A percentile compares a stretch with the other conserved stretches of the same genome.
These are phyloP conservation scores for Chionodraco myersi DNA, from an alignment of 2,113 vertebrate species.

Conservation along the genomic window DNA sequence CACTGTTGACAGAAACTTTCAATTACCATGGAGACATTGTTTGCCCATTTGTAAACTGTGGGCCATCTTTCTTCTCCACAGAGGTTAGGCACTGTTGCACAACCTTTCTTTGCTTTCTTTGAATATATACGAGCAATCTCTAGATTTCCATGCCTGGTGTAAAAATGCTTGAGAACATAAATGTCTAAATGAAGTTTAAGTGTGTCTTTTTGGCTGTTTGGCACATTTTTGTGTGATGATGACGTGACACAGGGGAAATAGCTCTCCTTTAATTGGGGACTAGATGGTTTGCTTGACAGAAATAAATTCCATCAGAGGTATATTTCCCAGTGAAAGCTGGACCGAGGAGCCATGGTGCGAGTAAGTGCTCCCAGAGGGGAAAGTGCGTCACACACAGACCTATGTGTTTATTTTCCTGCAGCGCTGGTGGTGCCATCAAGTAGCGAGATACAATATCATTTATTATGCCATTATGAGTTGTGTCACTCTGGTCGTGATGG, in stretches of 20 bases:
- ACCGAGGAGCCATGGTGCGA: conserved; percentile 26
- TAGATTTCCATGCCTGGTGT: conserved; percentile 3
- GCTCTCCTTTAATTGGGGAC: conserved; percentile 55
- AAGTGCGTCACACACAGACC: conserved; percentile 15
- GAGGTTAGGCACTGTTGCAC: neutral
- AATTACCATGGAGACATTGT: neutral
- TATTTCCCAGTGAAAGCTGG: conserved; percentile 51
- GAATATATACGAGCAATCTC: neutral
- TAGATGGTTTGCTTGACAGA: conserved; percentile 38
- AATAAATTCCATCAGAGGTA: conserved; percentile 36
- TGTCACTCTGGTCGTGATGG: conserved; percentile 37
- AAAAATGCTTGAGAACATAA: conserved; percentile 25
- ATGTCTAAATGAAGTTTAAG: conserved; percentile 42
- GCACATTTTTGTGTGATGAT: conserved; percentile 51
- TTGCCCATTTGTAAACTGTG: neutral
- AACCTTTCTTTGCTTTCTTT: neutral
- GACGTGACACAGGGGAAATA: conserved; percentile 44
- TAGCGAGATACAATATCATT: conserved; percentile 18
- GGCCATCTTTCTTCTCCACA: neutral
- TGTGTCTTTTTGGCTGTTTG: conserved; percentile 32
- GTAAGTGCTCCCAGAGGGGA: conserved; percentile 33
- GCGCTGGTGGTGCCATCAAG: conserved; percentile 7
- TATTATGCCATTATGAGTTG: conserved; percentile 31
- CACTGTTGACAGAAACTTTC: neutral
- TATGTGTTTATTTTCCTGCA: conserved; percentile 27